Evolutionary conservation across 2,888 invertebrate genomes (phyloP).

Genomic region (Hipparchia sbordonii): DNA sequence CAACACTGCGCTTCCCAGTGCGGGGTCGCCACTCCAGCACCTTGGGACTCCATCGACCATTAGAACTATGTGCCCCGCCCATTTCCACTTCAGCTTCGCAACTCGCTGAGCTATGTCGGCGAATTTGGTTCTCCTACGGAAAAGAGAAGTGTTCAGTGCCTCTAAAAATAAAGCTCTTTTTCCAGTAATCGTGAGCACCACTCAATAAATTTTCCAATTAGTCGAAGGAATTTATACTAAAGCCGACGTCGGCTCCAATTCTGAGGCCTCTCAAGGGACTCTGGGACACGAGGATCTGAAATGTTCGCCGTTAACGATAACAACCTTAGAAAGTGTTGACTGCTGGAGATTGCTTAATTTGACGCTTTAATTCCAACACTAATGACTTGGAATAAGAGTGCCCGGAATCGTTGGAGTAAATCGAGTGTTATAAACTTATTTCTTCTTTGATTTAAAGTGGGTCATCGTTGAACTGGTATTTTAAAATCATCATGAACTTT

Average conservation of each 20-base stretch:
- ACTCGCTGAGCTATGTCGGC: no score
- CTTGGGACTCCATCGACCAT: no score
- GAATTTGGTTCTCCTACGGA: no score
- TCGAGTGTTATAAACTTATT: not conserved
- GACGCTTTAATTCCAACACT: conserved; percentile 37
- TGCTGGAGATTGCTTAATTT: conserved; percentile 57
- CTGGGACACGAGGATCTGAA: conserved; percentile 43
- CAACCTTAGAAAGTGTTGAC: conserved; percentile 55
- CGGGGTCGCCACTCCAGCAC: no score
- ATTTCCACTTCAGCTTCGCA: no score
- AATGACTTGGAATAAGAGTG: not conserved
- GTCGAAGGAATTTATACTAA: conserved; percentile 35
- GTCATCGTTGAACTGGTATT: no score
- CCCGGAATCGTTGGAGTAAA: not conserved
- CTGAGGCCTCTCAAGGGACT: conserved; percentile 36
- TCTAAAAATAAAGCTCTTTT: not conserved
- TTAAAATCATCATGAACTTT: no score
- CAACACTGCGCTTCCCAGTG: no score
- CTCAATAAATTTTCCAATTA: conserved; percentile 37
- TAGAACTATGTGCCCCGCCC: no score
- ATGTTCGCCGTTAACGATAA: conserved; percentile 60
- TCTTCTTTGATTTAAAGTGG: not conserved
- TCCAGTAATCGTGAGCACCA: conserved; percentile 24
- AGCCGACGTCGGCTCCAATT: conserved; percentile 40
- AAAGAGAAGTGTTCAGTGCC: no score